phyloP scores from a whole-genome alignment of 1,140 invertebrate species.

The Drosophila tsacasi region DNA sequence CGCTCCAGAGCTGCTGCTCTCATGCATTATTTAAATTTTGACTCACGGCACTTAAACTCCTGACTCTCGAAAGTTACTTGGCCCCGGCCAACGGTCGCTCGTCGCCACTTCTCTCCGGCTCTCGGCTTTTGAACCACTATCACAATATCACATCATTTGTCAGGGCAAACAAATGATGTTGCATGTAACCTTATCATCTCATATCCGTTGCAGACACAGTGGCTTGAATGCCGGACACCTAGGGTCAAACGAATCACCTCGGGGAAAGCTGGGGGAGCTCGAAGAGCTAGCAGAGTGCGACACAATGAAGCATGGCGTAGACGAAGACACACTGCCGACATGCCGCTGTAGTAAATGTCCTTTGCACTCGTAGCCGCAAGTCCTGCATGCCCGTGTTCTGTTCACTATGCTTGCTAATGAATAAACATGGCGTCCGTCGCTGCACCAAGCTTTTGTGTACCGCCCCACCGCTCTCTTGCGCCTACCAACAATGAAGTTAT shows the following conservation, averaged over 20 bases:
- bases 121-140: conserved; percentile 60
- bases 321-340: conserved; percentile 50
- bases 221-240: conserved; percentile 35
- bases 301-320: conserved; percentile 37
- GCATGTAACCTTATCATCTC: conserved; percentile 83
- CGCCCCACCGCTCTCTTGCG: neutral
- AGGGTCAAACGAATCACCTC: conserved; percentile 59
- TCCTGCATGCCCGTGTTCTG: conserved; percentile 26
- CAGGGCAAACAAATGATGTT: conserved; percentile 81
- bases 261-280: conserved; percentile 42
- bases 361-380: conserved; percentile 10
- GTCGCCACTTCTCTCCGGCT: neutral
- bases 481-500: conserved; percentile 29
- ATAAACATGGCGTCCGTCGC: conserved; percentile 73
- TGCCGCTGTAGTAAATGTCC: conserved; percentile 37
- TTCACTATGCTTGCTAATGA: conserved; percentile 76
- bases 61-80: conserved; percentile 69
- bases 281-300: neutral
- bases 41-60: conserved; percentile 69
- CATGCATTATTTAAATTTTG: conserved; percentile 76
- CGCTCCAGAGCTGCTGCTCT: conserved; percentile 5
- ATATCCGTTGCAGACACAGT: conserved; percentile 73
- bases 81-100: conserved; percentile 29
- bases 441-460: conserved; percentile 11
- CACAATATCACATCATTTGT: conserved; percentile 83